These are phyloP conservation scores for Aromia moschata DNA, from an alignment of 2,888 invertebrate genomes.

Conservation along the genomic window DNA sequence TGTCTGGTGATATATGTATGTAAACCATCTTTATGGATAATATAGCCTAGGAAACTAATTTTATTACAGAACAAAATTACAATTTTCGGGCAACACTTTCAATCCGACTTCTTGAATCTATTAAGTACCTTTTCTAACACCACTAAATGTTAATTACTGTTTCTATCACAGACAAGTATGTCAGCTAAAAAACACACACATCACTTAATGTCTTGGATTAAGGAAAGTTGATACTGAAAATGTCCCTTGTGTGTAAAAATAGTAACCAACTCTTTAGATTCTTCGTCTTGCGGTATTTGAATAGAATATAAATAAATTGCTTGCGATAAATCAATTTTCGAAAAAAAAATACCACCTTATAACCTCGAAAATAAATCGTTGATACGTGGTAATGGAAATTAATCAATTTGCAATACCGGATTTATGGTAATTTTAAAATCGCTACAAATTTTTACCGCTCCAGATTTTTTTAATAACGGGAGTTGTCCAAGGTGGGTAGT, in stretches of 20 bases:
- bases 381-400: slow-evolving; percentile 31
- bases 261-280: slow-evolving; percentile 22
- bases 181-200: not conserved
- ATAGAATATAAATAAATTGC: too few relatives aligned
- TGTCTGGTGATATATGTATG: slow-evolving; percentile 8
- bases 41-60: slow-evolving; percentile 1
- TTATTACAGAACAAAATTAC: slow-evolving; percentile 30
- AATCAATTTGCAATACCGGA: slow-evolving; percentile 26
- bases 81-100: not conserved
- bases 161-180: not conserved
- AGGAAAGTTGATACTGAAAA: slow-evolving; percentile 37
- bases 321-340: slow-evolving; percentile 30
- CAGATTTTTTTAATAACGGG: slow-evolving; percentile 19
- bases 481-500: too few relatives aligned
- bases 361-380: slow-evolving; percentile 31
- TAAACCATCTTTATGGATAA: not conserved
- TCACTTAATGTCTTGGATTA: not conserved
- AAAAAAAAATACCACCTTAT: slow-evolving; percentile 27
- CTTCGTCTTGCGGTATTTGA: slow-evolving; percentile 29
- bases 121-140: not conserved
- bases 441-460: slow-evolving; percentile 27
- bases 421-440: slow-evolving; percentile 34
- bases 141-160: not conserved
- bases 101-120: not conserved
- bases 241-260: slow-evolving; percentile 34